A percentile compares a stretch with the other conserved stretches of the same genome.
Evolutionary conservation across 2,113 vertebrate species (phyloP).

Genomic region (Eolophus roseicapilla): DNA sequence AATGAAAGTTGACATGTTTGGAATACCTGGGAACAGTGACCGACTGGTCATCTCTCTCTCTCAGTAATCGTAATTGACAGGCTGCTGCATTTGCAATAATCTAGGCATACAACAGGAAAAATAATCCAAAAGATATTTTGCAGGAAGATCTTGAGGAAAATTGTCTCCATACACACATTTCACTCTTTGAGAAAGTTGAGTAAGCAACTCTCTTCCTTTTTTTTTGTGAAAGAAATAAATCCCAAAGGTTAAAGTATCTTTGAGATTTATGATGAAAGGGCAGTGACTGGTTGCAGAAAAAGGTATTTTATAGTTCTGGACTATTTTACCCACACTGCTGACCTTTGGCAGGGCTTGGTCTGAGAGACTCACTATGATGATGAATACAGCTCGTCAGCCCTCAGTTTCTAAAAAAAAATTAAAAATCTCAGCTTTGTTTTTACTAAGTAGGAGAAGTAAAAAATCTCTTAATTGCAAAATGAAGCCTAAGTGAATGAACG

Average conservation of each 20-base stretch:
- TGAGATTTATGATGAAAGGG: background rate
- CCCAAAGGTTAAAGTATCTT: background rate
- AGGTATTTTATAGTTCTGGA: background rate
- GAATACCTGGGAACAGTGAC: slow-evolving; percentile 1
- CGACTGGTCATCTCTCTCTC: background rate
- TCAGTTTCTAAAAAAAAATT: background rate
- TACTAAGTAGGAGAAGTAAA: background rate
- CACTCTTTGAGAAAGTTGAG: background rate
- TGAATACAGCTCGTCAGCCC: background rate
- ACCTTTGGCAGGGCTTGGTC: background rate
- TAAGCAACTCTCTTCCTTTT: background rate
- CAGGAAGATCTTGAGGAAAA: background rate
- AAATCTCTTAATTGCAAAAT: background rate
- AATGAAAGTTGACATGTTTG: slow-evolving; percentile 46
- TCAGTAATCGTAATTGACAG: slow-evolving; percentile 21
- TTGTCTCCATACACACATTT: background rate
- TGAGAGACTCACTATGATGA: background rate
- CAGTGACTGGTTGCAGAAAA: background rate
- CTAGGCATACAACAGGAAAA: background rate
- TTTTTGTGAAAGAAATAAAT: background rate
- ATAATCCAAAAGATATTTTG: background rate
- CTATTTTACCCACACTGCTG: background rate
- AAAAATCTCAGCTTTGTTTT: background rate
- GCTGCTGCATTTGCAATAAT: slow-evolving; percentile 14
- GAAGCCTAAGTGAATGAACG: background rate